phyloP scores from a whole-genome alignment of 1,140 invertebrate genomes.

The Brachionus sp. region DNA sequence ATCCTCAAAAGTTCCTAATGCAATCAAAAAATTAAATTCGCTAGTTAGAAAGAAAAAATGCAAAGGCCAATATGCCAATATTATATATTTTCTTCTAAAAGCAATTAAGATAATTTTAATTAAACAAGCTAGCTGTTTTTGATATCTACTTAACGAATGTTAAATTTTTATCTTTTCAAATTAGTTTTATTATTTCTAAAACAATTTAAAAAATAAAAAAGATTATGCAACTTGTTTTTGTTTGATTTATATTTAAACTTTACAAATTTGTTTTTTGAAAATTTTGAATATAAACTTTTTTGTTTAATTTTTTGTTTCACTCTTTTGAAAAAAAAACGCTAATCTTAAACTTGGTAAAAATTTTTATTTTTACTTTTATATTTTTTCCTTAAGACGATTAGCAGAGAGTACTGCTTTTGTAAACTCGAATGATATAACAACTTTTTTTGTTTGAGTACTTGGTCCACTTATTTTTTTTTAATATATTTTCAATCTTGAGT shows the following conservation, averaged over 20 bases:
- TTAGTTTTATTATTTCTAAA: background rate
- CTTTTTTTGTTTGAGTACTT: background rate
- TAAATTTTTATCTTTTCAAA: background rate
- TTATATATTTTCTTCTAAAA: background rate
- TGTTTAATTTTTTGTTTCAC: background rate
- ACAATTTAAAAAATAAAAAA: background rate
- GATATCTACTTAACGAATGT: background rate
- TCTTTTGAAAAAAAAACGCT: background rate
- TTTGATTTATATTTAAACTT: background rate
- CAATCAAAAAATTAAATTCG: too few relatives aligned
- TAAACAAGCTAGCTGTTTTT: background rate
- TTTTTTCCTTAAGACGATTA: background rate
- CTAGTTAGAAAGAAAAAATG: background rate
- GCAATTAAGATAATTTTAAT: background rate
- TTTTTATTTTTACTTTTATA: background rate
- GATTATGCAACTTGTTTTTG: background rate
- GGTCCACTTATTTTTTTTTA: background rate
- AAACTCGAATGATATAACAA: background rate
- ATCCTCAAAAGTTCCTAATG: background rate
- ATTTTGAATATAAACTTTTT: background rate
- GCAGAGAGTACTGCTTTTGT: background rate
- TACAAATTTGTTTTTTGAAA: background rate
- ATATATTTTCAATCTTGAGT: background rate
- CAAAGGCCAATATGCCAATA: background rate
- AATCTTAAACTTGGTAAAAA: background rate